phyloP scores from a whole-genome alignment of 1,140 invertebrate species.

The Neomicropteryx cornuta region DNA sequence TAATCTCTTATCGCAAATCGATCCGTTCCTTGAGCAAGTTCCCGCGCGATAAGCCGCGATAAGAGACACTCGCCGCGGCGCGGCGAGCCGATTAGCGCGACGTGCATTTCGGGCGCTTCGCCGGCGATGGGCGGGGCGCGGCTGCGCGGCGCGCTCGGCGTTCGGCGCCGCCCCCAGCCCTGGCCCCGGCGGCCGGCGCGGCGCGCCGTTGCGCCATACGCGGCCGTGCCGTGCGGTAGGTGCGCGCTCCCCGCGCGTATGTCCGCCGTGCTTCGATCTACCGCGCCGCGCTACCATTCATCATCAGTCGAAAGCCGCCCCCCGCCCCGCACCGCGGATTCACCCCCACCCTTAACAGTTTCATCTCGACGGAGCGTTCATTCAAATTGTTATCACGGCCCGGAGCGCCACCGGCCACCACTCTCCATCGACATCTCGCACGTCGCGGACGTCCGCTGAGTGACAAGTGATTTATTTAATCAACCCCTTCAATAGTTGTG shows the following conservation, averaged over 20 bases:
- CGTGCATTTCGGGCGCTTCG: background rate
- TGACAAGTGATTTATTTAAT: too few relatives aligned
- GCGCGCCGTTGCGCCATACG: constrained; percentile 18
- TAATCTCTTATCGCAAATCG: too few relatives aligned
- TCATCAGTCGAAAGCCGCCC: constrained; percentile 2
- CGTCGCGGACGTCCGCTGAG: too few relatives aligned
- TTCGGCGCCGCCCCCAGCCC: constrained; percentile 2
- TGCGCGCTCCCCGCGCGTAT: constrained; percentile 2
- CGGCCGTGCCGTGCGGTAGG: constrained; percentile 10
- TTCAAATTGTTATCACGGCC: too few relatives aligned
- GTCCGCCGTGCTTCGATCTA: constrained; percentile 4
- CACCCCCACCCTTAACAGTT: constrained; percentile 3
- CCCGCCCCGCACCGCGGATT: background rate
- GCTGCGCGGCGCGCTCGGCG: constrained; percentile 5
- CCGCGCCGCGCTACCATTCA: constrained; percentile 3
- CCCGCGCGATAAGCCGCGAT: too few relatives aligned
- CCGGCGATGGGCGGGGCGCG: constrained; percentile 4
- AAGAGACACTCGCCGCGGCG: too few relatives aligned
- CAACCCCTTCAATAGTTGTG: too few relatives aligned
- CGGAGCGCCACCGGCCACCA: constrained; percentile 11
- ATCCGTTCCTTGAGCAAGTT: too few relatives aligned
- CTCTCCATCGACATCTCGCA: constrained; percentile 10
- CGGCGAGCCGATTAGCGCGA: too few relatives aligned
- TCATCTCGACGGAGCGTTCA: too few relatives aligned
- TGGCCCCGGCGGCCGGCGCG: constrained; percentile 17